A percentile compares a stretch with the other conserved stretches of the same genome.
These are phyloP conservation scores for Prolemur simus DNA, from an alignment of 2,113 vertebrate species.

Conservation along the genomic window DNA sequence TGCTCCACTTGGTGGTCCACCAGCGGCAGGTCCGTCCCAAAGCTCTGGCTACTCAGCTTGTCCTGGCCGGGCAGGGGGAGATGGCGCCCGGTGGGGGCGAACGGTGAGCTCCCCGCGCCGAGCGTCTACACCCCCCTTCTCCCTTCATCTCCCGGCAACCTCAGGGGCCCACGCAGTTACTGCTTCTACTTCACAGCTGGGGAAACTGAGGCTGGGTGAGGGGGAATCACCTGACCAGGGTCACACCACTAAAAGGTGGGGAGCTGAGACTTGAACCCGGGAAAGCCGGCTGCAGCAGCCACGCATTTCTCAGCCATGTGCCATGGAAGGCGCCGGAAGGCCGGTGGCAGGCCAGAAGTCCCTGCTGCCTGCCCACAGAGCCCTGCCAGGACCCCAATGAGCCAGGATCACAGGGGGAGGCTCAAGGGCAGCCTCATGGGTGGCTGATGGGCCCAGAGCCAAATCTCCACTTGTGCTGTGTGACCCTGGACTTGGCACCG, in stretches of 20 bases:
- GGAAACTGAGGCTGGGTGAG: neutral
- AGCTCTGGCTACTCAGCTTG: slow-evolving; percentile 88
- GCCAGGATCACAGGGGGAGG: neutral
- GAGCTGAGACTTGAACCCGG: neutral
- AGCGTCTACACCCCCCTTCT: neutral
- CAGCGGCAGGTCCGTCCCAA: slow-evolving; percentile 92
- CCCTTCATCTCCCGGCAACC: neutral
- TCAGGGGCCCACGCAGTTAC: rapidly evolving
- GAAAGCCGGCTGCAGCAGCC: neutral
- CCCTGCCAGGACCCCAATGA: neutral
- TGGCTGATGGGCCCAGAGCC: neutral
- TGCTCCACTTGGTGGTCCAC: slow-evolving; percentile 95
- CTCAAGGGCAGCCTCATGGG: neutral
- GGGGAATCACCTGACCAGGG: neutral
- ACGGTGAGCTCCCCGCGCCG: neutral
- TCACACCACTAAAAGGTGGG: neutral
- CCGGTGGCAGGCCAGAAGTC: rapidly evolving
- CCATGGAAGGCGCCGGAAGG: neutral
- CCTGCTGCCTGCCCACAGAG: neutral
- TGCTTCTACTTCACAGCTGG: neutral
- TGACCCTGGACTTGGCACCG: neutral
- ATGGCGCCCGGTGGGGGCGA: rapidly evolving
- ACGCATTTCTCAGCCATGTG: rapidly evolving
- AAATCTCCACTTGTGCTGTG: neutral
- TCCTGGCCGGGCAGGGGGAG: slow-evolving; percentile 77